Evolutionary conservation across 2,888 invertebrate genomes (phyloP), one percentile per base, ranked within the genome.

Genomic region (Drosophila quasianomalipes): DNA sequence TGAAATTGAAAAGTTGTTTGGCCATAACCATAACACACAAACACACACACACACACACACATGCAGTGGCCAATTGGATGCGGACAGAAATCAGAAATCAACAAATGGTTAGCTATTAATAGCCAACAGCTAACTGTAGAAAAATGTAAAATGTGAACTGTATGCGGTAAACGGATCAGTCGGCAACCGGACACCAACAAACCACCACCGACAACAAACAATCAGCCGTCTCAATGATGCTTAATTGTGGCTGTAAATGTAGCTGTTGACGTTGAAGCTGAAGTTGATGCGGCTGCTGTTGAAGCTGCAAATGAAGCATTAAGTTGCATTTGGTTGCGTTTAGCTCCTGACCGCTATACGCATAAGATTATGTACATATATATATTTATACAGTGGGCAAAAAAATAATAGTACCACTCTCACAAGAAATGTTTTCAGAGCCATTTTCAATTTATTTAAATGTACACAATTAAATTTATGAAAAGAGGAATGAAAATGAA

Each of bases 1-100:
- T 70, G 63, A 81, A 81, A 89, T 91, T 86, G 90, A 87, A 87
- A 91, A 87, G 87, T 87, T 90, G 87, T 87, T 89, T 91, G 90
- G 73, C 85, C 91, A 89, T 87, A 87, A 81, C 90, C 90, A 82
- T 83, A 90, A 85, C 79, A 90, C 57, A n/a, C 33, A 26, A 35
- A 5, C 35, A 35, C 35, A 35, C 47, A 33, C 90, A 75, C 91
- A 75, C 31, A 22, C 4, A 33, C 33, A 33, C 35, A 35, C 51
- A 37, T 89, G 74, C 91, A 75, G 80, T 90, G 90, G 82, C 80
- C 90, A 91, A 87, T 84, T 76, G 76, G 73, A 72, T 73, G 67
- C 55, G 82, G 70, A 58, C 59, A 41, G 54, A 63, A 65, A 67
- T 52, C 51, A 69, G 71, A 66, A 60, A 80, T 89, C 82, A 72